phyloP scores from a whole-genome alignment of 2,888 invertebrate species.

The Chrysomela aeneicollis region DNA sequence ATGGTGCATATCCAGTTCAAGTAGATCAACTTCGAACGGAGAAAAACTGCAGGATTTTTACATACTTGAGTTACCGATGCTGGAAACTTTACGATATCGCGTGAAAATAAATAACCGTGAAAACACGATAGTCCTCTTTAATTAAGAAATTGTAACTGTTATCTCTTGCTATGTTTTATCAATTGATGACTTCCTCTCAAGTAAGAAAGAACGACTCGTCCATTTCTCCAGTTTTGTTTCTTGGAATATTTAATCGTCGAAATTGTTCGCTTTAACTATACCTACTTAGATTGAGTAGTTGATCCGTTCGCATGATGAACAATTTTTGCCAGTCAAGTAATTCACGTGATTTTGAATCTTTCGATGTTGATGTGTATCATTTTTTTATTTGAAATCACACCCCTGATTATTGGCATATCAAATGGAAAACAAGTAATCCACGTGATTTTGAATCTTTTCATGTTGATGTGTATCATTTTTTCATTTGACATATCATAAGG shows the following conservation, averaged over 20 bases:
- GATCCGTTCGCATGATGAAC: too few species aligned
- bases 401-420: too few species aligned
- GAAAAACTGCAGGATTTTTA: constrained; percentile 17
- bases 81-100: constrained; percentile 1
- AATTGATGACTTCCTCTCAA: constrained; percentile 16
- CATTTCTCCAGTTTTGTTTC: neutral
- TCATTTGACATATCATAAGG: too few species aligned
- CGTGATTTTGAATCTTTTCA: too few species aligned
- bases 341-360: too few species aligned
- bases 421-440: too few species aligned
- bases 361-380: too few species aligned
- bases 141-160: constrained; percentile 17
- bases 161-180: constrained; percentile 3
- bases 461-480: too few species aligned
- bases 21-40: constrained; percentile 22
- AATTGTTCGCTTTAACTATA: too few species aligned
- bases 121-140: constrained; percentile 13
- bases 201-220: neutral
- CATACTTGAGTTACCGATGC: constrained; percentile 11
- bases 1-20: constrained; percentile 21
- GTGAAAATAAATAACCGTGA: constrained; percentile 8
- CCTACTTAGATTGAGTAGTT: too few species aligned
- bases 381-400: too few species aligned
- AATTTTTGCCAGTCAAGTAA: too few species aligned
- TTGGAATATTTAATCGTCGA: neutral